Percentiles rank a stretch among this genome's conserved stretches.
Evolutionary conservation across 35 echinoderm and acorn worm species (phyloP).

Genomic region (Apostichopus japonicus): DNA sequence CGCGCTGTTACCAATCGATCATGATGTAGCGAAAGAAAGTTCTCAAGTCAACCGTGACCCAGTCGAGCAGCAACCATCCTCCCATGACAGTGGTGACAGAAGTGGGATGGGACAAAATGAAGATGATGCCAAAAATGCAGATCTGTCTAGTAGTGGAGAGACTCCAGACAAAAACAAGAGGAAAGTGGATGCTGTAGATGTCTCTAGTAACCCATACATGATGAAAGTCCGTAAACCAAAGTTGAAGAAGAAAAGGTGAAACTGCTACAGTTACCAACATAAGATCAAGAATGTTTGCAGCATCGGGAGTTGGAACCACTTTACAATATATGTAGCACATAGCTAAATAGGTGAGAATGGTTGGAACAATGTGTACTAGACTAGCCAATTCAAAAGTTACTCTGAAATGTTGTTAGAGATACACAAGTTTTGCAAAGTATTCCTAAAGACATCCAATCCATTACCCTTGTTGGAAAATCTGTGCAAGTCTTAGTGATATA

Average conservation of each 20-base stretch:
- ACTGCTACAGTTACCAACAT: not conserved
- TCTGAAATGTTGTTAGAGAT: too few relatives aligned
- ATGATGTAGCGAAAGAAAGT: conserved; percentile 68
- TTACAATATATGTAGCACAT: too few relatives aligned
- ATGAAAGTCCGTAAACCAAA: conserved; percentile 76
- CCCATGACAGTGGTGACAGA: conserved; percentile 42
- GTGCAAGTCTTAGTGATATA: too few relatives aligned
- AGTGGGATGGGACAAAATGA: conserved; percentile 45
- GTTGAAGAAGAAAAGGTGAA: conserved; percentile 77
- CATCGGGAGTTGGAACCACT: not conserved
- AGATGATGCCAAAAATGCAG: conserved; percentile 33
- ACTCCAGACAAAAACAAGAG: conserved; percentile 43
- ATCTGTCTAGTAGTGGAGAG: not conserved
- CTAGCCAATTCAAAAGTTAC: too few relatives aligned
- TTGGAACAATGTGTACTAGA: not conserved
- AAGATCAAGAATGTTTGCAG: not conserved
- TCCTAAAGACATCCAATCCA: too few relatives aligned
- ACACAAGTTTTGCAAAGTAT: too few relatives aligned
- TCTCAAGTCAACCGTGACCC: not conserved
- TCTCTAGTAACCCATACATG: conserved; percentile 71
- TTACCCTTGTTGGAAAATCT: too few relatives aligned
- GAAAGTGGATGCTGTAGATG: conserved; percentile 21
- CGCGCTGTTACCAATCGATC: conserved; percentile 78
- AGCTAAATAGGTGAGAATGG: not conserved
- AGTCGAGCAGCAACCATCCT: conserved; percentile 18